phyloP scores from a whole-genome alignment of 1,140 invertebrate genomes.

The Pteromalus puparum region DNA sequence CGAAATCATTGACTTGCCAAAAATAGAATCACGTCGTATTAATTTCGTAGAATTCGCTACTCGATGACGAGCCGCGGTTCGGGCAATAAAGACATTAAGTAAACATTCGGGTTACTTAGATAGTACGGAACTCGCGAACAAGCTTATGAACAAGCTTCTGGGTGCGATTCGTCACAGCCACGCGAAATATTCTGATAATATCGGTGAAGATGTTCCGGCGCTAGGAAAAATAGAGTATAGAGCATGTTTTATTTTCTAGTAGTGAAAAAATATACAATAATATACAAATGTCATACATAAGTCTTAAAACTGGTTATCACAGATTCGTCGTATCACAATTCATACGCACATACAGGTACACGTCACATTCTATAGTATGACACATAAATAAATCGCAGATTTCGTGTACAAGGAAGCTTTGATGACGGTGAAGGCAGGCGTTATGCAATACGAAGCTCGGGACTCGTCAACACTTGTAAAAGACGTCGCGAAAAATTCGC shows the following conservation, averaged over 20 bases:
- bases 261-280: no score
- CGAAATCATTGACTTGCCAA: slow-evolving; percentile 7
- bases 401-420: slow-evolving; percentile 14
- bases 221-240: slow-evolving; percentile 18
- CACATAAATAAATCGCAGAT: no score
- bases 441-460: not conserved
- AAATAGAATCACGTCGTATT: not conserved
- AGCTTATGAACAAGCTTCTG: not conserved
- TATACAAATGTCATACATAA: no score
- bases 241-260: no score
- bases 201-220: not conserved
- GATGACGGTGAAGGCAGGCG: not conserved
- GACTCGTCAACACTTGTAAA: not conserved
- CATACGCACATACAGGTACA: no score
- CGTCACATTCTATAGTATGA: no score
- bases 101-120: slow-evolving; percentile 1
- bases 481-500: not conserved
- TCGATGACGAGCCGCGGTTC: not conserved
- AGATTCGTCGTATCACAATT: no score
- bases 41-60: not conserved
- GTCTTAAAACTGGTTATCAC: no score
- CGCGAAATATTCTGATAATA: not conserved
- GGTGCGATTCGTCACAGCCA: not conserved
- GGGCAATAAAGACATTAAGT: not conserved
- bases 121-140: not conserved